A percentile compares a stretch with the other conserved stretches of the same genome.
Evolutionary conservation across 2,113 vertebrate species (phyloP).

Genomic region (Marmota monax): DNA sequence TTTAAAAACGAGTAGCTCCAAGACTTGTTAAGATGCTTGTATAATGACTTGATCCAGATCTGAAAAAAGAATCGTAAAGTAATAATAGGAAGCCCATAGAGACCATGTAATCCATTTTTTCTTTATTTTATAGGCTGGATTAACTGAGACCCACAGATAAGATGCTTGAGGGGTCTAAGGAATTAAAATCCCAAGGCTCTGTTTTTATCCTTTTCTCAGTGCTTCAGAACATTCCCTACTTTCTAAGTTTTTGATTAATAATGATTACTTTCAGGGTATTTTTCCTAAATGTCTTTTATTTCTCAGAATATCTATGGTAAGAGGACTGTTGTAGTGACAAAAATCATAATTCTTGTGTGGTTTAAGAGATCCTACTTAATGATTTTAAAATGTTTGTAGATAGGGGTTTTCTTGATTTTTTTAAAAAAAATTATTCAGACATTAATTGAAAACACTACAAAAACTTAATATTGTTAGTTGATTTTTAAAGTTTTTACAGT

Average conservation of each 20-base stretch:
- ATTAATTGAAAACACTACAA: conserved; percentile 25
- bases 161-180: neutral
- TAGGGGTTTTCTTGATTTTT: neutral
- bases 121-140: neutral
- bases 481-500: conserved; percentile 21
- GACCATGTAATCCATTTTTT: neutral
- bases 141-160: neutral
- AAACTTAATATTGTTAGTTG: neutral
- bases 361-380: conserved; percentile 47
- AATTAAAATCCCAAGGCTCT: conserved; percentile 12
- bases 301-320: conserved; percentile 42
- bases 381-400: conserved; percentile 26
- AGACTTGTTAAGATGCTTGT: neutral
- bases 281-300: conserved; percentile 16
- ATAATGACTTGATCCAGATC: neutral
- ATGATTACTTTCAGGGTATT: neutral
- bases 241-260: neutral
- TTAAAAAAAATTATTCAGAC: neutral
- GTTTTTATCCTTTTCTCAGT: conserved; percentile 31
- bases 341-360: conserved; percentile 26
- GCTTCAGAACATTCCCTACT: neutral
- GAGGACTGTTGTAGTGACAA: neutral
- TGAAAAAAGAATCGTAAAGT: conserved; percentile 7
- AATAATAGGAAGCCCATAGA: neutral
- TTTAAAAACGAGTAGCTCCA: conserved; percentile 26